Conservation (phyloP, 2,113 vertebrate species). For the Ardeotis arabs region DNA sequence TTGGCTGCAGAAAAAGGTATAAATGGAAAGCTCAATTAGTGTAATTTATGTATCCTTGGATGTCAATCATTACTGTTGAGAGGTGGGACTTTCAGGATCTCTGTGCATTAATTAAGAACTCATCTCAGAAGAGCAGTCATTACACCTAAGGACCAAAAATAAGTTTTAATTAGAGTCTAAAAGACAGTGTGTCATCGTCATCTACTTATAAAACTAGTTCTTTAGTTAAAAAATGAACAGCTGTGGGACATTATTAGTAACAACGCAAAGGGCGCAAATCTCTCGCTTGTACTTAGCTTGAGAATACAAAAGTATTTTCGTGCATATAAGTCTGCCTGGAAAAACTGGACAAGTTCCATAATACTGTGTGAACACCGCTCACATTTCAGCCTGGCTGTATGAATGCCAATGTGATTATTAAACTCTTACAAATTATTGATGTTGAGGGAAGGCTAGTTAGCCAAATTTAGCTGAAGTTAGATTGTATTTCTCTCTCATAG, state of each 20-base stretch:
- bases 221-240: slow-evolving; percentile 54
- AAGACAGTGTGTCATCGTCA: slow-evolving; percentile 76
- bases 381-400: not conserved
- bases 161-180: slow-evolving; percentile 80
- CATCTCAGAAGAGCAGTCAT: slow-evolving; percentile 79
- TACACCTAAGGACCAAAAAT: slow-evolving; percentile 82
- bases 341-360: not conserved
- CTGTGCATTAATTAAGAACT: slow-evolving; percentile 84
- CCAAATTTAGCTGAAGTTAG: not conserved
- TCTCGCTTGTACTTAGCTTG: not conserved
- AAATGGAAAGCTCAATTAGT: slow-evolving; percentile 80
- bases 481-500: not conserved
- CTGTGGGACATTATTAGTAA: slow-evolving; percentile 33
- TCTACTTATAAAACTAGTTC: slow-evolving; percentile 64
- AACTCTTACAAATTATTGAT: not conserved
- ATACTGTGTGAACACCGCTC: not conserved
- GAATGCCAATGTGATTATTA: not conserved
- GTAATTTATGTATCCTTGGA: slow-evolving; percentile 80
- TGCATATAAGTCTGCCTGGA: not conserved
- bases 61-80: slow-evolving; percentile 81
- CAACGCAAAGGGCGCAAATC: not conserved
- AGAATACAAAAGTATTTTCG: not conserved
- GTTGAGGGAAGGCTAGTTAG: not conserved
- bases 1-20: slow-evolving; percentile 51
- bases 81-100: slow-evolving; percentile 79